phyloP scores from a whole-genome alignment of 2,113 vertebrate genomes.

The human (Homo sapiens) region GRCh38 chr3:185758501-185759000 shows the following conservation, averaged over 20 bases:
- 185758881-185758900: background rate
- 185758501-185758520: background rate
- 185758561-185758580: background rate
- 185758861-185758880: background rate
- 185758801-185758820: background rate
- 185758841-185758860: background rate
- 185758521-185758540: background rate
- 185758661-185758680: background rate
- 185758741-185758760: background rate
- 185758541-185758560: background rate
- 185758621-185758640: background rate
- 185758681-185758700: background rate
- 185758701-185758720: background rate
- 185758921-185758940: background rate
- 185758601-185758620: background rate
- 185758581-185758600: background rate
- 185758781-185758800: background rate
- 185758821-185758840: background rate
- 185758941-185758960: too few relatives aligned
- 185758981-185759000: background rate
- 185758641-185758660: background rate
- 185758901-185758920: background rate
- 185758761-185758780: background rate
- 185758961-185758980: background rate
- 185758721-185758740: background rate